Conservation (phyloP, 2,113 vertebrate genomes). For the Pedionomus torquatus region DNA sequence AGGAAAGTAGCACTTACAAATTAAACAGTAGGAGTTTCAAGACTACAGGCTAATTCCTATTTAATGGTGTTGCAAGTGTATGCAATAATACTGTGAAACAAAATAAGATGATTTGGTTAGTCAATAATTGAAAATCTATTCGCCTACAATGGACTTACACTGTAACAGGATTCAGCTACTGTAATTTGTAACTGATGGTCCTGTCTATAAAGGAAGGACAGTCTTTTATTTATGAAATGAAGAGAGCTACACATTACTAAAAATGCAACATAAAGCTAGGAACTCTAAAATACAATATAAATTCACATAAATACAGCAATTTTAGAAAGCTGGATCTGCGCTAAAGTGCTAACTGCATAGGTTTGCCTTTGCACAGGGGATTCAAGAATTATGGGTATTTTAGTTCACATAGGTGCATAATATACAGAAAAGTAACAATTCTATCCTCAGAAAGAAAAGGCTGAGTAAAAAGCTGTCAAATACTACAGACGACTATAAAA, state of each 20-base stretch:
- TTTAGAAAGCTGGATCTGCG: background rate
- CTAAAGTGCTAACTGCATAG: background rate
- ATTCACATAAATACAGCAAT: slow-evolving; percentile 24
- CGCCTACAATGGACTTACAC: background rate
- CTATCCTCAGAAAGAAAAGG: background rate
- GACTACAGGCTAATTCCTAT: background rate
- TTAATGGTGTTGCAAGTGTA: background rate
- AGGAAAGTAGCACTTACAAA: background rate
- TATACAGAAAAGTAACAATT: background rate
- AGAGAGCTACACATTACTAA: background rate
- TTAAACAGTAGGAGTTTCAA: background rate
- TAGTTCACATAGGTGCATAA: background rate
- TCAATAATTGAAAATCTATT: background rate
- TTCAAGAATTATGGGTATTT: background rate
- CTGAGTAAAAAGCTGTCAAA: background rate
- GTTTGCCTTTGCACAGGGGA: background rate
- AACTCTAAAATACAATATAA: background rate
- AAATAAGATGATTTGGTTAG: background rate
- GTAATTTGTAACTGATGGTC: background rate
- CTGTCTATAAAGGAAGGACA: background rate
- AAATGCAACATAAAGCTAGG: background rate
- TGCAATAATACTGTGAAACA: background rate
- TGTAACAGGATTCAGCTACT: background rate
- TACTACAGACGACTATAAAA: background rate
- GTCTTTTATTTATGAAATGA: background rate